Evolutionary conservation across 2,888 invertebrate species (phyloP).

Genomic region (Lepas anatifera): DNA sequence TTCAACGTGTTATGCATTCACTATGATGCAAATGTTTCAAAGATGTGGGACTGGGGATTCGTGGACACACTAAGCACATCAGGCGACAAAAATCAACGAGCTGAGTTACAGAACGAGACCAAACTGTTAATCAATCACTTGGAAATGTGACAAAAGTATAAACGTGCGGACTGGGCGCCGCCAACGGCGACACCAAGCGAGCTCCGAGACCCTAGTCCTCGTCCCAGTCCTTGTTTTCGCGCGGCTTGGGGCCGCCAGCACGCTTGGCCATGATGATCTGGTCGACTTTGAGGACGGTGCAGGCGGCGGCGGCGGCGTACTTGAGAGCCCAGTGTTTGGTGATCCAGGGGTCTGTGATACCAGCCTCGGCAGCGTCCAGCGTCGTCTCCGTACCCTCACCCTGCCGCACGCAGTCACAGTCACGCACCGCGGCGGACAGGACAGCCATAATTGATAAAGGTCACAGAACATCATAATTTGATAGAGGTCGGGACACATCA

Average conservation of each 20-base stretch:
- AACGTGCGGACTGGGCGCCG: neutral
- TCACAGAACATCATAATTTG: no score
- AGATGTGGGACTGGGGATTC: no score
- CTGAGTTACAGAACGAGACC: neutral
- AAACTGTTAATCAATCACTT: neutral
- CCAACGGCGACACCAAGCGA: neutral
- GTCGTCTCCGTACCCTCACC: conserved; percentile 31
- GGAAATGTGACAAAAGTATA: neutral
- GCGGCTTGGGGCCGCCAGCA: conserved; percentile 87
- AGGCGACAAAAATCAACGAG: neutral
- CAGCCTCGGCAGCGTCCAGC: conserved; percentile 60
- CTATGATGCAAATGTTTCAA: no score
- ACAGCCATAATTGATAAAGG: no score
- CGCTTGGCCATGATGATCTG: conserved; percentile 98
- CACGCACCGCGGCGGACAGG: no score
- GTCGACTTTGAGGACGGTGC: conserved; percentile 84
- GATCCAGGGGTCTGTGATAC: conserved; percentile 68
- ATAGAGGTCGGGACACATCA: no score
- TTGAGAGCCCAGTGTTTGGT: conserved; percentile 89
- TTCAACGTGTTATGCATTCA: no score
- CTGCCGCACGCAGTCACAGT: conserved; percentile 17
- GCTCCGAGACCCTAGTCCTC: neutral
- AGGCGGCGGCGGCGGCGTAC: conserved; percentile 85
- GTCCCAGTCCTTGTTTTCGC: conserved; percentile 29
- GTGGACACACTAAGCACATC: no score